Evolutionary conservation across 2,113 vertebrate genomes (phyloP).

Genomic region (Tretioscincus oriximinensis): DNA sequence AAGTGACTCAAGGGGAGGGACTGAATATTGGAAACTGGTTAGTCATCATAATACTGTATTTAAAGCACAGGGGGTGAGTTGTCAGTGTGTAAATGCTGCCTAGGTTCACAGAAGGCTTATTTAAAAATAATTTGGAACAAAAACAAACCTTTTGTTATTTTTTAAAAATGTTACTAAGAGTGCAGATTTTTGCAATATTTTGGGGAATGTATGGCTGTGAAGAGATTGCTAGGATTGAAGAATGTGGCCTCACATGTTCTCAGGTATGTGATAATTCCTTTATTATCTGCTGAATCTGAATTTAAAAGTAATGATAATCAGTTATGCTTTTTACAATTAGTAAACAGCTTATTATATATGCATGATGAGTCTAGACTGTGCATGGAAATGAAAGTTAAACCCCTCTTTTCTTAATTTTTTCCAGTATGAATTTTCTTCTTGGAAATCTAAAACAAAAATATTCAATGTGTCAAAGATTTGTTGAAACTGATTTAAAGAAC

Average conservation of each 20-base stretch:
- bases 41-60: conserved; percentile 43
- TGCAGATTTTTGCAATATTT: conserved; percentile 51
- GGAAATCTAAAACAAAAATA: conserved; percentile 13
- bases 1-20: conserved; percentile 48
- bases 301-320: not conserved
- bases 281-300: conserved; percentile 29
- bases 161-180: conserved; percentile 29
- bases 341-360: not conserved
- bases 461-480: conserved; percentile 16
- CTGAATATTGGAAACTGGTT: conserved; percentile 56
- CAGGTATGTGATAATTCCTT: conserved; percentile 63
- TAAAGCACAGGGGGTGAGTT: conserved; percentile 54
- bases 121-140: conserved; percentile 5
- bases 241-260: conserved; percentile 70
- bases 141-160: not conserved
- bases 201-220: conserved; percentile 59
- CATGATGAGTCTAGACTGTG: not conserved
- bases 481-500: not conserved
- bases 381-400: conserved; percentile 3
- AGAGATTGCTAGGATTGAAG: conserved; percentile 67
- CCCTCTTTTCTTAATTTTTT: conserved; percentile 12
- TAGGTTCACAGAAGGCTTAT: conserved; percentile 26
- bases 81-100: conserved; percentile 57
- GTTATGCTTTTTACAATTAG: conserved; percentile 19
- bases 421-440: conserved; percentile 5